Base-by-base conservation (phyloP, 2,113 vertebrate genomes). In the Cercocebus atys region DNA sequence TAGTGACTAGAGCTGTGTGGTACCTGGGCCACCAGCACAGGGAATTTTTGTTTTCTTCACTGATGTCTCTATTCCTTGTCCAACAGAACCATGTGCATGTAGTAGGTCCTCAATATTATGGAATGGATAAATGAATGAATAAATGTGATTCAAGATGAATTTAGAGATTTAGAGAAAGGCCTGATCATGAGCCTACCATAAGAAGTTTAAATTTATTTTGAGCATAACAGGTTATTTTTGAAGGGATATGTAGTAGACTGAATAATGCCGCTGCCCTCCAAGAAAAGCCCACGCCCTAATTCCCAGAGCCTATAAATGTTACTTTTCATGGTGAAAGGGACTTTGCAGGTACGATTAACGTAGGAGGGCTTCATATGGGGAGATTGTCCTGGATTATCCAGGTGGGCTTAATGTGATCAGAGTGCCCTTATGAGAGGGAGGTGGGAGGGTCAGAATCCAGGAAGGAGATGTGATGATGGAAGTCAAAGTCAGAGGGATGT, bases 21-120 rank as follows among this genome's bases (percentile, higher is more conserved):
- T 4, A 5, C 1, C 16, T 7, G 20, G 0, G 1, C 35, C 30
- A 0, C 0, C 3, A 35, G 25, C 9, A 3, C 23, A 23, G 47
- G 57, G 22, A 4, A 20, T 70, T 32, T 43, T 75, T 75, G 13
- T 45, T 89, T 18, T 59, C 3, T 38, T 90, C 8, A 2, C 64
- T 35, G 22, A 55, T 16, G 16, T 32, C 20, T 6, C 38, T 17
- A 8, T 38, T 81, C 40, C 73, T 14, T 16, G 8, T 78, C 61
- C 11, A 30, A 23, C 2, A 50, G 50, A 92, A 13, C 35, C 52
- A 55, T 66, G 32, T 4, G 47, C 7, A 9, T 11, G 3, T 3
- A 18, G 32, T 18, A 72, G 66, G 47, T 78, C 80, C 32, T 59
- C 9, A 32, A 5, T 83, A 23, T 43, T 22, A 25, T 23, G 43